Evolutionary conservation across 2,113 vertebrate species (phyloP).

Genomic region (Dicentrarchus labrax): DNA sequence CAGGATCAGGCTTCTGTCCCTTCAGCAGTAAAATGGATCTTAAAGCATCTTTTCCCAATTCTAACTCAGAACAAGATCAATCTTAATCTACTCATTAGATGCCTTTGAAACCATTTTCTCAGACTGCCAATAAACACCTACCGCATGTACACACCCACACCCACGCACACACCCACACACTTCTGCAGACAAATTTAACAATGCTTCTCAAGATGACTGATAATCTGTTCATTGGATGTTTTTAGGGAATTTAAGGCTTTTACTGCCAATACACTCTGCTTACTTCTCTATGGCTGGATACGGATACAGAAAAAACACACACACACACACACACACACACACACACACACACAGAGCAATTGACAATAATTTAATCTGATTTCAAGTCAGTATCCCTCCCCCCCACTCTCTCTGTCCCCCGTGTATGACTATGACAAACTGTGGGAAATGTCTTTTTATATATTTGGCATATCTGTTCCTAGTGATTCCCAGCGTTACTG

Average conservation of each 20-base stretch:
- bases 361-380: slow-evolving; percentile 50
- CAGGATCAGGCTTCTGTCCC: background rate
- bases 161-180: background rate
- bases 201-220: background rate
- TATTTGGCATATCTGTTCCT: slow-evolving; percentile 44
- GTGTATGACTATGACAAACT: slow-evolving; percentile 28
- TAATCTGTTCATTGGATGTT: slow-evolving; percentile 23
- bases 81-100: slow-evolving; percentile 34
- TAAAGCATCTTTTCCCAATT: background rate
- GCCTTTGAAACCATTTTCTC: slow-evolving; percentile 5
- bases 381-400: slow-evolving; percentile 17
- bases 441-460: slow-evolving; percentile 51
- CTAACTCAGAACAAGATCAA: slow-evolving; percentile 21
- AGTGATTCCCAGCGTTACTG: slow-evolving; percentile 31
- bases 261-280: background rate
- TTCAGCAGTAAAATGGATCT: slow-evolving; percentile 3
- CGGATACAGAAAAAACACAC: background rate
- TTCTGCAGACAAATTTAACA: background rate
- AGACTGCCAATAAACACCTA: slow-evolving; percentile 2
- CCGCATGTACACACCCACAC: background rate
- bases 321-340: slow-evolving; percentile 19
- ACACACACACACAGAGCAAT: slow-evolving; percentile 9
- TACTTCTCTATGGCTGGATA: background rate
- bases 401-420: slow-evolving; percentile 15
- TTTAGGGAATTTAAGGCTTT: slow-evolving; percentile 12